phyloP scores from a whole-genome alignment of 2,113 vertebrate genomes.

The Chrysemys picta region DNA sequence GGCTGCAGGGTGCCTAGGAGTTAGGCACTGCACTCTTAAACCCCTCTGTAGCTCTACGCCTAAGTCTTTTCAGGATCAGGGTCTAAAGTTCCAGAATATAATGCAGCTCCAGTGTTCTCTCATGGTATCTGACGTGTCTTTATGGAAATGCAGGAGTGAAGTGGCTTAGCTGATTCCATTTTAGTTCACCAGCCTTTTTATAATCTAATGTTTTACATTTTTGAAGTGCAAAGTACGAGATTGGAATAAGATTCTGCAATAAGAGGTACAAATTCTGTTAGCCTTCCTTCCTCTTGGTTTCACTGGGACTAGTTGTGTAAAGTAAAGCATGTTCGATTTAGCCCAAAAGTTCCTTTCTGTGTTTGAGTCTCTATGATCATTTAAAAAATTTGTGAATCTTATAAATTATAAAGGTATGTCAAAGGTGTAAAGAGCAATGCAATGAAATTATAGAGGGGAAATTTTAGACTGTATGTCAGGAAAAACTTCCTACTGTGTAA shows the following conservation, averaged over 20 bases:
- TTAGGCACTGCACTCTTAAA: neutral
- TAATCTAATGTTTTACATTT: conserved; percentile 18
- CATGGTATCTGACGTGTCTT: neutral
- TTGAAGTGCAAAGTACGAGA: neutral
- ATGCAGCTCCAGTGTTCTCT: neutral
- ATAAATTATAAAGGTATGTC: neutral
- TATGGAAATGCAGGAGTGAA: neutral
- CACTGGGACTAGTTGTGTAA: neutral
- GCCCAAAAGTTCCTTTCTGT: neutral
- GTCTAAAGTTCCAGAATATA: neutral
- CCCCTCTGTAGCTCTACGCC: neutral
- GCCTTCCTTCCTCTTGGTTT: neutral
- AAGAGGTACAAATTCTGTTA: neutral
- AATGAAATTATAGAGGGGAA: neutral
- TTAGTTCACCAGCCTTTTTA: neutral
- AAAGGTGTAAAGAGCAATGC: neutral
- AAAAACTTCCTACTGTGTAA: neutral
- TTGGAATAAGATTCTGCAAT: neutral
- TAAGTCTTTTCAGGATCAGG: neutral
- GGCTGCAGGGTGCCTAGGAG: neutral
- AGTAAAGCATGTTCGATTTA: conserved; percentile 6
- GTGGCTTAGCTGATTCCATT: neutral
- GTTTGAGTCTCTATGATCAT: neutral
- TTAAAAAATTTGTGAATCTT: neutral
- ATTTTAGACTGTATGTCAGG: neutral